Evolutionary conservation across 2,797 vertebrate genomes (phyloP), one percentile per base, ranked within the genome.

Genomic region (Myotis myotis): DNA sequence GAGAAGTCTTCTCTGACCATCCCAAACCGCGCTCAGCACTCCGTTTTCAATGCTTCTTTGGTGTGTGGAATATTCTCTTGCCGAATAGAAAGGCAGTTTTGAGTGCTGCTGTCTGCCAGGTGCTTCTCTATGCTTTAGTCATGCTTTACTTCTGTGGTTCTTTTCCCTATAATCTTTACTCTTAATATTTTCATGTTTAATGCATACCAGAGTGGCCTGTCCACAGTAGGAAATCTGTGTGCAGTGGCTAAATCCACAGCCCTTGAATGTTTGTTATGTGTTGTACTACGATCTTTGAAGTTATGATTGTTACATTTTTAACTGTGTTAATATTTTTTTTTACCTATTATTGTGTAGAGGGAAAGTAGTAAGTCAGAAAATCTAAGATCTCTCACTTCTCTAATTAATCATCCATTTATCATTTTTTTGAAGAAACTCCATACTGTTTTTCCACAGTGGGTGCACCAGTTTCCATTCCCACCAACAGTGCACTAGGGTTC

Each of bases 361-460:
- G 13, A 84, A 23, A 89, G 41, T 15, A 57, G 6, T 57, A 78
- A 25, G 19, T 60, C 51, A 62, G 6, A 53, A 86, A 19, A 64
- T 17, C 20, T 81, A 76, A 89, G 44, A 17, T 41, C 20, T 33
- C 75, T 49, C 9, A 7, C 91, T 83, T 85, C 47, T 83, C 51
- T 57, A 68, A 25, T 44, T 90, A 57, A 72, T 70, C n/a, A 2
- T 36, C 19, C 19, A 68, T 36, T 68, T 68, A 33, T 68, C 5
- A 68, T 33, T 68, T 68, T 68, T 66, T 68, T 68, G n/a, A 68
- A 19, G 64, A 68, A 36, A 36, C 64, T 20, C n/a, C 17, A 33
- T 68, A 20, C 64, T 36, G 64, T 36, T 68, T 68, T 33, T 36
- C 64, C n/a, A 68, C n/a, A 68, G 64, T 36, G 64, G 64, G n/a